A percentile compares a stretch with the other conserved stretches of the same genome.
These are phyloP conservation scores for Chaetodon trifascialis DNA, from an alignment of 2,113 vertebrate genomes.

Conservation along the genomic window DNA sequence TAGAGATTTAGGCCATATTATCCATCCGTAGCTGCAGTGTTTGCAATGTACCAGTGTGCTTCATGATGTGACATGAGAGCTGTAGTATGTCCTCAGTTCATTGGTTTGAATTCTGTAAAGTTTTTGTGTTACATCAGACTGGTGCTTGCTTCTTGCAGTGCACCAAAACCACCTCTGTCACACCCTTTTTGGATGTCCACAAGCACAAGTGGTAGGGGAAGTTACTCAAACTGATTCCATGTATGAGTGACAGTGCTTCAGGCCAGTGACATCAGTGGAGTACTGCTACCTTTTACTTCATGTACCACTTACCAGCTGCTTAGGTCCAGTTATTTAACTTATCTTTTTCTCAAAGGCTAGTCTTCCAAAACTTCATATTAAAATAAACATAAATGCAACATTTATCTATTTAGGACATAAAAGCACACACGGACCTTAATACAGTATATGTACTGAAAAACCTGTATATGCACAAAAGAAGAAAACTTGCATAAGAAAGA, in stretches of 20 bases:
- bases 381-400: background rate
- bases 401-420: background rate
- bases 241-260: background rate
- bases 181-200: background rate
- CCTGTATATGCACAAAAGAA: background rate
- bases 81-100: background rate
- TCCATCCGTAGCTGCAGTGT: background rate
- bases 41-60: background rate
- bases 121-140: background rate
- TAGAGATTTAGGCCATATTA: too few relatives aligned
- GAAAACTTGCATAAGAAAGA: background rate
- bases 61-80: background rate
- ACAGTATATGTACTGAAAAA: background rate
- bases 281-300: too few relatives aligned
- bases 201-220: background rate
- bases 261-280: background rate
- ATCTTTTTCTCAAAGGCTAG: too few relatives aligned
- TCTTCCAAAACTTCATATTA: background rate
- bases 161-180: background rate
- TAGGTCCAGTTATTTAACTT: background rate
- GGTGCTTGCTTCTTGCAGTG: background rate
- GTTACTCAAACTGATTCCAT: background rate
- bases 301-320: background rate
- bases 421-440: background rate
- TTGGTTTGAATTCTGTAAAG: background rate